These are phyloP conservation scores for Eudasyphora cyanicolor DNA, from an alignment of 2,888 invertebrate species.

Conservation along the genomic window DNA sequence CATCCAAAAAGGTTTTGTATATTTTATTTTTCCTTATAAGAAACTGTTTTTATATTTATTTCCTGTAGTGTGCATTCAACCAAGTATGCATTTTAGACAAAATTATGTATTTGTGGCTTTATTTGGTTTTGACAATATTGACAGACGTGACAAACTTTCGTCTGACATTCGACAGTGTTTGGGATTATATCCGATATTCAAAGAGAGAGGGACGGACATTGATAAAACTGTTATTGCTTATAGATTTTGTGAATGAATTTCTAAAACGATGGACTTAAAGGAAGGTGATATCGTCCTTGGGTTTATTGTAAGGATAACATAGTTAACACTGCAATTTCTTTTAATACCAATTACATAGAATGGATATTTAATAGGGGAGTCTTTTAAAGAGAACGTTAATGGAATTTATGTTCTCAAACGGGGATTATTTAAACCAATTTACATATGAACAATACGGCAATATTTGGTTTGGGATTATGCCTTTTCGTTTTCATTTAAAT, in stretches of 20 bases:
- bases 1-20: not conserved
- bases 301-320: no score
- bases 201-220: not conserved
- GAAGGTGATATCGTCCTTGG: not conserved
- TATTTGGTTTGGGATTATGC: no score
- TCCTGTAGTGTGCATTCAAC: not conserved
- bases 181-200: not conserved
- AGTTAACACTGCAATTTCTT: no score
- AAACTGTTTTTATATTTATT: not conserved
- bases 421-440: no score
- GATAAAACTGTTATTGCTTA: not conserved
- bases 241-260: not conserved
- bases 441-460: no score
- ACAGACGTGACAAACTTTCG: conserved; percentile 1
- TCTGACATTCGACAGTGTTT: not conserved
- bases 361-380: no score
- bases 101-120: not conserved
- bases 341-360: no score
- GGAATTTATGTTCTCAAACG: no score
- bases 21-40: not conserved
- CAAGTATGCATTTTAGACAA: not conserved
- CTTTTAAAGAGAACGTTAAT: no score
- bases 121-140: not conserved
- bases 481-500: no score
- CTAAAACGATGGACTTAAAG: not conserved